Evolutionary conservation across 2,113 vertebrate species (phyloP).

Genomic region (Ondatra zibethicus): DNA sequence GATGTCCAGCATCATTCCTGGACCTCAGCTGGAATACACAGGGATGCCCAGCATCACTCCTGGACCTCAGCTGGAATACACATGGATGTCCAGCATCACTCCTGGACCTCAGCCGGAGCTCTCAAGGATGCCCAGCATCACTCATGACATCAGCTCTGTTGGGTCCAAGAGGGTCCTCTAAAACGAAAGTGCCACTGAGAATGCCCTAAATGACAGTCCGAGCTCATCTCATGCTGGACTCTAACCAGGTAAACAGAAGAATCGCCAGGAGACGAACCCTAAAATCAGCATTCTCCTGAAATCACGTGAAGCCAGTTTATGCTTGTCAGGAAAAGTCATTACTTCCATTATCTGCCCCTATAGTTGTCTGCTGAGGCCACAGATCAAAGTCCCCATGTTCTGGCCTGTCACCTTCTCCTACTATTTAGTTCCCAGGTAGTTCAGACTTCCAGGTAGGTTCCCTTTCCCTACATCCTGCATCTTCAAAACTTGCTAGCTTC

Average conservation of each 20-base stretch:
- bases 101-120: not conserved
- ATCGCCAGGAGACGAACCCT: not conserved
- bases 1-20: no score
- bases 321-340: not conserved
- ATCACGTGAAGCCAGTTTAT: not conserved
- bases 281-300: not conserved
- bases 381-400: not conserved
- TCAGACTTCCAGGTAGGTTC: not conserved
- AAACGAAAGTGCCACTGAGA: not conserved
- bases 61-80: no score
- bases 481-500: not conserved
- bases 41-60: no score
- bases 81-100: no score
- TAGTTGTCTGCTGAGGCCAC: not conserved
- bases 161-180: not conserved
- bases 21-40: no score
- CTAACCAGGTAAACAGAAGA: not conserved
- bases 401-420: not conserved
- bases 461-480: not conserved
- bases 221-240: not conserved
- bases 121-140: no score
- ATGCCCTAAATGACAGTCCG: not conserved
- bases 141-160: not conserved
- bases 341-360: not conserved
- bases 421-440: not conserved